Base-by-base conservation (phyloP, 2,797 vertebrate genomes). In the Loriculus beryllinus region DNA sequence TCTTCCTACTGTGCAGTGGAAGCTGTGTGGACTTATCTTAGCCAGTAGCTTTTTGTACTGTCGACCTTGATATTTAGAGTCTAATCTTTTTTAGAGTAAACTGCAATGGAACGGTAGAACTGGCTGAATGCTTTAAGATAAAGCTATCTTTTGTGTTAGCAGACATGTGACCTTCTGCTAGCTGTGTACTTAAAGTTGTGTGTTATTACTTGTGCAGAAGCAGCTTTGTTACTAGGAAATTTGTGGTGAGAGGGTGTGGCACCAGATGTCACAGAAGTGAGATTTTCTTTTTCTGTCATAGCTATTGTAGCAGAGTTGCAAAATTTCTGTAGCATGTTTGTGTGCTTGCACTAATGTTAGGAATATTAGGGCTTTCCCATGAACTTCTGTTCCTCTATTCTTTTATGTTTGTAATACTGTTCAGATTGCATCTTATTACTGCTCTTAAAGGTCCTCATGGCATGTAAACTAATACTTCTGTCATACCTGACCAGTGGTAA, bases 211-310 rank as follows among this genome's bases (percentile, higher is more conserved):
- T 65, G 65, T 64, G 74, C 77, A 89, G 93, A 81, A 89, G 37
- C 69, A 67, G 63, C 78, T 83, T 95, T 94, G 59, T 96, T 96
- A 92, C 69, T 92, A 88, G 87, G 96, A 97, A 96, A 95, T 80
- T 35, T 96, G 96, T 91, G 95, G 96, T 9, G 3, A 68, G 91
- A 86, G 81, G 82, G 80, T 81, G 82, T 52, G 78, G 69, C 52
- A 67, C 19, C 33, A 37, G 22, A 82, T 79, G 82, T 89, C 90
- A 88, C 85, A 94, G 90, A 92, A 94, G 82, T 77, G 82, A 92
- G 70, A 70, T 86, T 96, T 86, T 87, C 39, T 95, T 90, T 96
- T 95, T 80, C 86, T 76, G 49, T 82, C 25, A 28, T 16, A 64
- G 47, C 77, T 75, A 39, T 62, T 92, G 67, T 84, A 71, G 68